A percentile compares a stretch with the other conserved stretches of the same genome.
Conservation (phyloP, 2,797 vertebrate species). For the Chromobotia macracanthus region DNA sequence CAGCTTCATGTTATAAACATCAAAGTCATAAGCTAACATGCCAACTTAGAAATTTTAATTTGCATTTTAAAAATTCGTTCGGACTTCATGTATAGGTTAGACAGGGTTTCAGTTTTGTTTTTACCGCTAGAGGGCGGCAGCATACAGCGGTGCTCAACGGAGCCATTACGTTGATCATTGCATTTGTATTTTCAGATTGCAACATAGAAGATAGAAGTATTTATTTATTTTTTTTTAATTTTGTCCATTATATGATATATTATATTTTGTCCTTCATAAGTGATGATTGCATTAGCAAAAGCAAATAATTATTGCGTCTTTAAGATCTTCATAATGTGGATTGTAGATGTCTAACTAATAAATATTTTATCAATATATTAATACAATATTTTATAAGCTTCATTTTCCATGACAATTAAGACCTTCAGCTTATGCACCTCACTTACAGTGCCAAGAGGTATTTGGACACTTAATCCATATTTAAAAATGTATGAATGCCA, state of each 20-base stretch:
- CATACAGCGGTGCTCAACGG: background rate
- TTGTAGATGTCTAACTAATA: background rate
- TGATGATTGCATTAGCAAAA: background rate
- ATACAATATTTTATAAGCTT: background rate
- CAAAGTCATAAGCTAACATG: background rate
- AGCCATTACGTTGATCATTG: background rate
- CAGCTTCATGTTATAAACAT: background rate
- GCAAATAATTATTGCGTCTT: background rate
- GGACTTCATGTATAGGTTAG: too few species aligned
- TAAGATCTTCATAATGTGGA: background rate
- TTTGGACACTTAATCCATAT: too few species aligned
- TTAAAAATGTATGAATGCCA: too few species aligned
- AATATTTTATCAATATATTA: background rate
- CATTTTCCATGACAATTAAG: background rate
- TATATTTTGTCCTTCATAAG: background rate
- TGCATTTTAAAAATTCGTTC: too few species aligned
- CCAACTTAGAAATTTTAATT: background rate
- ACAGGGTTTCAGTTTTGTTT: background rate
- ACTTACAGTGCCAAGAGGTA: background rate
- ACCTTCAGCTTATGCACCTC: background rate
- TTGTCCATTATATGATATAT: background rate
- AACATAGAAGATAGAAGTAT: too few species aligned
- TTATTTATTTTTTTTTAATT: background rate
- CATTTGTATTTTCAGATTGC: background rate
- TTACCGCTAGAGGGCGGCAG: conserved; percentile 25